phyloP scores from a whole-genome alignment of 2,113 vertebrate genomes.

The Petroica traversi region DNA sequence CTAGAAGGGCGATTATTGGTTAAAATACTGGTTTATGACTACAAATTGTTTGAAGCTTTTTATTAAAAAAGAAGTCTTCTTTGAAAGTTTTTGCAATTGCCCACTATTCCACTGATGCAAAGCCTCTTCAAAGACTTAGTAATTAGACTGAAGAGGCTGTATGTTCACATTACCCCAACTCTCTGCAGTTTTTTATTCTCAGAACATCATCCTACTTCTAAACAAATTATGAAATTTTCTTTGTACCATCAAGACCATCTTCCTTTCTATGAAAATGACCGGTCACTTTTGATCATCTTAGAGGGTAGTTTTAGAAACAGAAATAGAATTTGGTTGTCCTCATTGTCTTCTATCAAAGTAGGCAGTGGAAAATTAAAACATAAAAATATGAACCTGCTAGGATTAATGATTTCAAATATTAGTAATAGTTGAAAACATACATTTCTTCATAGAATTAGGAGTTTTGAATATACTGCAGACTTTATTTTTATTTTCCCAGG shows the following conservation, averaged over 20 bases:
- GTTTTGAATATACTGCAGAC: background rate
- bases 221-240: background rate
- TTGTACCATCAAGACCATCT: background rate
- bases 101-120: background rate
- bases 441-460: background rate
- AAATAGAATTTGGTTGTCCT: background rate
- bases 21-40: conserved; percentile 26
- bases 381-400: background rate
- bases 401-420: background rate
- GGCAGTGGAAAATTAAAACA: background rate
- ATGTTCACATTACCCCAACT: background rate
- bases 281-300: background rate
- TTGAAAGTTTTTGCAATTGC: background rate
- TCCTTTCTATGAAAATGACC: background rate
- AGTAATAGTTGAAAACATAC: background rate
- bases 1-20: background rate
- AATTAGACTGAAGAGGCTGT: background rate
- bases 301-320: background rate
- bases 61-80: background rate
- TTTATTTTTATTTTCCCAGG: background rate
- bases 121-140: background rate
- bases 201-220: background rate
- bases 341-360: background rate
- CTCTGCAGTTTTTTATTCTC: background rate
- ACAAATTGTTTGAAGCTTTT: background rate